Conservation (phyloP, 2,888 invertebrate genomes). For the Drosophila sordidula region DNA sequence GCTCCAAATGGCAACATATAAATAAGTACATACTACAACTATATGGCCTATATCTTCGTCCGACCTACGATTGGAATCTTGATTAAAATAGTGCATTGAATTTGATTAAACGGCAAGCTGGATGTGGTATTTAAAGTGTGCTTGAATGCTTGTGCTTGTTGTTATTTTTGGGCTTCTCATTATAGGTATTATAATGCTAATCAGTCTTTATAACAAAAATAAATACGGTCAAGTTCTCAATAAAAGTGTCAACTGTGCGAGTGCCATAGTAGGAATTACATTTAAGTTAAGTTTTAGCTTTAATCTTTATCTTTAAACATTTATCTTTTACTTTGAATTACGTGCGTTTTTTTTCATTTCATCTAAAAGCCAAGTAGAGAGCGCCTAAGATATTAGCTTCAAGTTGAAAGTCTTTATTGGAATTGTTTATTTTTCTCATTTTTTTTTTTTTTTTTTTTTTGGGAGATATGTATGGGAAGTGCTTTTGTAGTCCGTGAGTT, state of each 20-base stretch:
- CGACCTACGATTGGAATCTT: slow-evolving; percentile 16
- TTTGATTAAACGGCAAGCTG: slow-evolving; percentile 16
- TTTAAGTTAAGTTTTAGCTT: slow-evolving; percentile 17
- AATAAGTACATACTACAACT: slow-evolving; percentile 23
- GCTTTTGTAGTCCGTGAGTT: slow-evolving; percentile 59
- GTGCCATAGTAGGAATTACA: slow-evolving; percentile 41
- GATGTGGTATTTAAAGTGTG: slow-evolving; percentile 16
- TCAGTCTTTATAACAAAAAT: slow-evolving; percentile 78
- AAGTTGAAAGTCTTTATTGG: slow-evolving; percentile 30
- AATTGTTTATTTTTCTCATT: slow-evolving; percentile 12
- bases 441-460: neutral
- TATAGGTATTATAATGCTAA: slow-evolving; percentile 69
- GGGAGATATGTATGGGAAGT: slow-evolving; percentile 63
- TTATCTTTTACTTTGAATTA: slow-evolving; percentile 25
- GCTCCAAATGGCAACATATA: slow-evolving; percentile 31
- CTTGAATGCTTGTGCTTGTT: slow-evolving; percentile 16
- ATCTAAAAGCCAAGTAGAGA: slow-evolving; percentile 47
- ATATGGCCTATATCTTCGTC: slow-evolving; percentile 42
- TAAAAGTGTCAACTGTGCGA: slow-evolving; percentile 35
- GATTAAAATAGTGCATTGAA: slow-evolving; percentile 16
- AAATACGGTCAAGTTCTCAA: slow-evolving; percentile 45
- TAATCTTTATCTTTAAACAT: slow-evolving; percentile 13
- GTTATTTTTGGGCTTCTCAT: slow-evolving; percentile 15
- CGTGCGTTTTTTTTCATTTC: slow-evolving; percentile 15
- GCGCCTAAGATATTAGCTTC: slow-evolving; percentile 28